Conservation (phyloP, 2,888 invertebrate species). For the Pseudoips prasinana region DNA sequence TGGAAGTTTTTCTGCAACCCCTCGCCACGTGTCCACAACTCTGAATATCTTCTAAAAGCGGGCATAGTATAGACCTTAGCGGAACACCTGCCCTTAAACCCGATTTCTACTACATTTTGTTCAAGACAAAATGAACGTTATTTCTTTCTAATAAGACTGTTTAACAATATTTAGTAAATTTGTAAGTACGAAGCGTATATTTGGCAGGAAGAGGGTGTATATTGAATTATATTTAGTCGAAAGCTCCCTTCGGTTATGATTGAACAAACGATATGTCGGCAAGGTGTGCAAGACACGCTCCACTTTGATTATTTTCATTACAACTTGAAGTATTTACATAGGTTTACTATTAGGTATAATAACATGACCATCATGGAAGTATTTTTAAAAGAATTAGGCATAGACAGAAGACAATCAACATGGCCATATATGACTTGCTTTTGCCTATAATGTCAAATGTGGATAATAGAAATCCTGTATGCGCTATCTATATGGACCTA, state of each 20-base stretch:
- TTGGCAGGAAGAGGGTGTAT: slow-evolving; percentile 81
- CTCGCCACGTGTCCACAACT: slow-evolving; percentile 73
- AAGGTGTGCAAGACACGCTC: slow-evolving; percentile 69
- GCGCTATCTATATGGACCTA: too few species aligned
- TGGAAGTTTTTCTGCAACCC: slow-evolving; percentile 73
- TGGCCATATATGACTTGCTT: too few species aligned
- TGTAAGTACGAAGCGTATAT: slow-evolving; percentile 61
- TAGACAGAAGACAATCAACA: too few species aligned
- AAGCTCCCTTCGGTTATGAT: slow-evolving; percentile 72
- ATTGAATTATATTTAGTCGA: slow-evolving; percentile 79
- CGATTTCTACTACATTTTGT: slow-evolving; percentile 19
- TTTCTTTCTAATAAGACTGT: slow-evolving; percentile 34
- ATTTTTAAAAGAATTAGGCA: too few species aligned
- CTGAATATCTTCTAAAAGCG: slow-evolving; percentile 75
- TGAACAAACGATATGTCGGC: slow-evolving; percentile 71
- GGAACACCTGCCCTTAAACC: slow-evolving; percentile 70
- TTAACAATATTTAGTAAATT: slow-evolving; percentile 25
- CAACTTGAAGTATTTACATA: slow-evolving; percentile 34
- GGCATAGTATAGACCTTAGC: slow-evolving; percentile 64
- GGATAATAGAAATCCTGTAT: too few species aligned
- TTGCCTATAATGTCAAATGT: too few species aligned
- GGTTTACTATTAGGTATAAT: slow-evolving; percentile 9
- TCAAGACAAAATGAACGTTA: slow-evolving; percentile 41
- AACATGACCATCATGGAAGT: too few species aligned
- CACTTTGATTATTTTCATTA: slow-evolving; percentile 45